Base-by-base conservation (phyloP, 2,113 vertebrate genomes). In the Panurus biarmicus region DNA sequence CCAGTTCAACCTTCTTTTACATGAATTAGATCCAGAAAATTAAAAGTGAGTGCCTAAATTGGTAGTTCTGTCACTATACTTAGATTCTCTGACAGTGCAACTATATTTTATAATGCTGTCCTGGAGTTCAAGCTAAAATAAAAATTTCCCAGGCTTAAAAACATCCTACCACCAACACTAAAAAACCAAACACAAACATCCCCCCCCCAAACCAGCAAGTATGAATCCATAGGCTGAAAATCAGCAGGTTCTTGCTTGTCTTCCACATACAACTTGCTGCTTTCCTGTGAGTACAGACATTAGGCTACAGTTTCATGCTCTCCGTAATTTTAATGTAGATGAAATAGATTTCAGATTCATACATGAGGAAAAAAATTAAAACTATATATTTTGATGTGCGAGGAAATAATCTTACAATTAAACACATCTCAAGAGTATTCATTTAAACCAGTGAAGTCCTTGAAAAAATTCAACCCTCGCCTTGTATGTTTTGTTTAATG, bases 171-270 rank as follows among this genome's bases (percentile, higher is more conserved):
- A 28, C 10, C 22, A 57, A 8, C 15, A 48, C 20, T 54, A 74
- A 56, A 42, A 61, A 54, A 4, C 1, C 3, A 26, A 29, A 12
- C 4, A 35, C 9, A 28, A 36, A 11, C 8, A 18, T 61, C 2
- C 5, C 7, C 5, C 7, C 1, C 0, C 25, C n/a, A 42, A 78
- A 50, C 20, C 5, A n/a, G 22, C 11, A 23, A 65, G 2, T 26
- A 50, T 48, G 58, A 82, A 67, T 60, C 31, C 26, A 70, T 16
- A 54, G 50, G 13, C 26, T 85, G 47, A 74, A 77, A 94, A 74
- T 36, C 4, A 70, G 9, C 21, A 35, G 5, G 1, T 29, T 87
- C 58, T 85, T 76, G 7, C 25, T 62, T 77, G 13, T 73, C 42
- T 76, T 79, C 42, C 19, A 36, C 6, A 6, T 21, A 21, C 20